phyloP scores from a whole-genome alignment of 2,888 invertebrate genomes.

The Campoplex capitator region DNA sequence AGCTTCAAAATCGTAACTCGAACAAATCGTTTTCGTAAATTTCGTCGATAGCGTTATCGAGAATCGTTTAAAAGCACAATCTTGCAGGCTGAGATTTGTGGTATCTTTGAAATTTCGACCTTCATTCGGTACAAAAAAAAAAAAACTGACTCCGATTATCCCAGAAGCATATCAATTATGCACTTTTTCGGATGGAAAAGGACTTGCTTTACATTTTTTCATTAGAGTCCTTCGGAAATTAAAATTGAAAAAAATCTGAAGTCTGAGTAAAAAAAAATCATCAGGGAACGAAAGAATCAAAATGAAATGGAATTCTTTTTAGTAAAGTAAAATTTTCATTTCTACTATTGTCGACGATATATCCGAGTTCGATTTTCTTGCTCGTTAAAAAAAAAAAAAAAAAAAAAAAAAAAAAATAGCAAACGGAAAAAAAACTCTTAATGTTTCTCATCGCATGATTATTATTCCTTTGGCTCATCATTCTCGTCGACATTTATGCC shows the following conservation, averaged over 20 bases:
- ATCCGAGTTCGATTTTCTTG: slow-evolving; percentile 52
- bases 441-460: slow-evolving; percentile 49
- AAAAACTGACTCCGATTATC: not conserved
- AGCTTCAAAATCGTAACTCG: not conserved
- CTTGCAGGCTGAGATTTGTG: slow-evolving; percentile 15
- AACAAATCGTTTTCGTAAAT: not conserved
- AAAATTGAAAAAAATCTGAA: not conserved
- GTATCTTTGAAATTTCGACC: not conserved
- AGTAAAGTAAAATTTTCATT: not conserved
- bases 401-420: not conserved
- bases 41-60: not conserved
- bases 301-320: not conserved
- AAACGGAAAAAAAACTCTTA: not conserved
- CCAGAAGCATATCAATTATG: not conserved
- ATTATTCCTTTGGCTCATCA: slow-evolving; percentile 35
- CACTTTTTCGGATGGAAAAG: not conserved
- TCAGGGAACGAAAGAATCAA: not conserved
- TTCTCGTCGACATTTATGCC: slow-evolving; percentile 19
- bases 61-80: not conserved
- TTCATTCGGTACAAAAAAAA: not conserved
- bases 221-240: not conserved
- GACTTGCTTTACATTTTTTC: not conserved
- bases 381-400: slow-evolving; percentile 49
- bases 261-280: not conserved
- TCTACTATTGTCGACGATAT: slow-evolving; percentile 25